Evolutionary conservation across 2,888 invertebrate species (phyloP).

Genomic region (Acleris holmiana): DNA sequence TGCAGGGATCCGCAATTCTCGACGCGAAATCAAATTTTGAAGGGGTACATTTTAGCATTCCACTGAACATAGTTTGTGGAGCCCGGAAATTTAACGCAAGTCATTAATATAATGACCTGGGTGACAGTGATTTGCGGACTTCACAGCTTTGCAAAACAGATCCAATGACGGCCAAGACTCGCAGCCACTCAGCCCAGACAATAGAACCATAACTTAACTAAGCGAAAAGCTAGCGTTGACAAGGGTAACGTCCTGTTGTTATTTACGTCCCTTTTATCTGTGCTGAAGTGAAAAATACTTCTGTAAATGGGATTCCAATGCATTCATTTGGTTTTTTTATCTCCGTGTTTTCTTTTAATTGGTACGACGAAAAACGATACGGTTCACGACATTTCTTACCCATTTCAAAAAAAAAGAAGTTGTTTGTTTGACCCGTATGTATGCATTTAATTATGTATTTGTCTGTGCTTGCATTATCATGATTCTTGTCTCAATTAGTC

Average conservation of each 20-base stretch:
- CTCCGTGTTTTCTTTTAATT: background rate
- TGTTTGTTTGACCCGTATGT: too few relatives aligned
- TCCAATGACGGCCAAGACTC: slow-evolving; percentile 42
- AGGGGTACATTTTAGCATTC: slow-evolving; percentile 25
- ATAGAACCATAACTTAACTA: slow-evolving; percentile 68
- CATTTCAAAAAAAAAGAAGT: too few relatives aligned
- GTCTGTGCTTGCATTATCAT: too few relatives aligned
- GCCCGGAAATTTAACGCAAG: slow-evolving; percentile 37
- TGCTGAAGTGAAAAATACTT: slow-evolving; percentile 45
- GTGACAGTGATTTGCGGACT: slow-evolving; percentile 46
- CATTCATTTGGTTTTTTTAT: slow-evolving; percentile 12
- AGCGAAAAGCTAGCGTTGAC: slow-evolving; percentile 71
- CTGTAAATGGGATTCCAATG: slow-evolving; percentile 38
- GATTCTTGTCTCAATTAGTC: too few relatives aligned
- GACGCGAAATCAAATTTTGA: slow-evolving; percentile 25
- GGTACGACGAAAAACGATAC: background rate
- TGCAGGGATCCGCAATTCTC: slow-evolving; percentile 48
- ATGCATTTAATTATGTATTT: too few relatives aligned
- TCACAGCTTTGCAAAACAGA: slow-evolving; percentile 17
- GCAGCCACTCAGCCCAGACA: slow-evolving; percentile 58
- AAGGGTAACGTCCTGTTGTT: slow-evolving; percentile 69
- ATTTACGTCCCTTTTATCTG: slow-evolving; percentile 55
- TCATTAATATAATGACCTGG: slow-evolving; percentile 44
- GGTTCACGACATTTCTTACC: background rate
- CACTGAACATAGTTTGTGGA: slow-evolving; percentile 23